phyloP scores from a whole-genome alignment of 1,140 invertebrate genomes.

The Zaprionus davidi region DNA sequence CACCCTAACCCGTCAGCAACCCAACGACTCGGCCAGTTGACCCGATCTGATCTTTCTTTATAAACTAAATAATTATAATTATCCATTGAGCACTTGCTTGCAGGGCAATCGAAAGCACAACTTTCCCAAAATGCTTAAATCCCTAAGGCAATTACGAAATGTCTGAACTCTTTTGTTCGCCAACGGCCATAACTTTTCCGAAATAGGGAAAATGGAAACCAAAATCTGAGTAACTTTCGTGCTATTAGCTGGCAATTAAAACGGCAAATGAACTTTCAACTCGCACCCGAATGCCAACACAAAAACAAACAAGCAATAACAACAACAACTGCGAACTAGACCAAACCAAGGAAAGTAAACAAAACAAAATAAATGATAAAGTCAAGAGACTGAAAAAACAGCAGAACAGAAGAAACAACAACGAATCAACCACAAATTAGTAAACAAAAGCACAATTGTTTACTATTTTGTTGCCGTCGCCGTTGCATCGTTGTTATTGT shows the following conservation, averaged over 20 bases:
- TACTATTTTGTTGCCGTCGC: slow-evolving; percentile 36
- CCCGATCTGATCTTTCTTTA: background rate
- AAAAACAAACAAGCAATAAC: slow-evolving; percentile 21
- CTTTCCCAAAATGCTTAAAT: slow-evolving; percentile 31
- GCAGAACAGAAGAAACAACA: slow-evolving; percentile 28
- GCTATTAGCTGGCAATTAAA: slow-evolving; percentile 79
- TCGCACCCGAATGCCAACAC: slow-evolving; percentile 17
- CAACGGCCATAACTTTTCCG: slow-evolving; percentile 52
- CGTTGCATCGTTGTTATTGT: slow-evolving; percentile 27
- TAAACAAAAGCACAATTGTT: slow-evolving; percentile 81
- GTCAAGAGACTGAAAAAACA: slow-evolving; percentile 45
- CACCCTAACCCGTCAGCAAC: background rate
- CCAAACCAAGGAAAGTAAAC: slow-evolving; percentile 73
- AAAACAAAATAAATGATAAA: slow-evolving; percentile 70
- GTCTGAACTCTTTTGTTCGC: slow-evolving; percentile 10
- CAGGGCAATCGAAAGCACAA: slow-evolving; percentile 13
- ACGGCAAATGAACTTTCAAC: slow-evolving; percentile 81
- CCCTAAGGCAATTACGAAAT: slow-evolving; percentile 29
- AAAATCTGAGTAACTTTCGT: slow-evolving; percentile 72
- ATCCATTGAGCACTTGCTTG: slow-evolving; percentile 16
- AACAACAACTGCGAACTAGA: slow-evolving; percentile 50
- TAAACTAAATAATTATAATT: slow-evolving; percentile 27
- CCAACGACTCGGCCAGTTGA: background rate
- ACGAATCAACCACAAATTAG: slow-evolving; percentile 71
- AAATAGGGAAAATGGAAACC: slow-evolving; percentile 33